phyloP scores from a whole-genome alignment of 2,113 vertebrate genomes.

The Carassius gibelio region DNA sequence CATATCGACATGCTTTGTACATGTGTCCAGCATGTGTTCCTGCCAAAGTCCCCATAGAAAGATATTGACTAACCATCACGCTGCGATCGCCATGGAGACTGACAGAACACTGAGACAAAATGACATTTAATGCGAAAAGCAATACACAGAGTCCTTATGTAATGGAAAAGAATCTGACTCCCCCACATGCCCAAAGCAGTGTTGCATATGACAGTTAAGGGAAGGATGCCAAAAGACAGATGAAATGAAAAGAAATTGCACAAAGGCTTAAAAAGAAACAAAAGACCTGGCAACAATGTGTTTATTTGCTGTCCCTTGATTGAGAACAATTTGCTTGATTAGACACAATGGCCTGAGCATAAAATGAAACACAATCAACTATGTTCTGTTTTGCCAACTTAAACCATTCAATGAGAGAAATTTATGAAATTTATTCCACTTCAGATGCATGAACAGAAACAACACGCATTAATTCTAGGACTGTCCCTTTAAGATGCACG shows the following conservation, averaged over 20 bases:
- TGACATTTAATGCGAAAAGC: constrained; percentile 40
- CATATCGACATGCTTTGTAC: neutral
- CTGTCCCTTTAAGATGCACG: constrained; percentile 66
- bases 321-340: constrained; percentile 44
- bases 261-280: constrained; percentile 15
- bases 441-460: neutral
- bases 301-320: constrained; percentile 14
- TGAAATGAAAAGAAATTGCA: constrained; percentile 1
- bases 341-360: constrained; percentile 1
- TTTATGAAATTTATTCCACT: neutral
- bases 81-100: constrained; percentile 47
- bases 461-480: constrained; percentile 46
- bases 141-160: constrained; percentile 23
- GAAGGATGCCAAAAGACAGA: constrained; percentile 16
- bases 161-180: constrained; percentile 8
- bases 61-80: constrained; percentile 45
- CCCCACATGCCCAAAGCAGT: constrained; percentile 4
- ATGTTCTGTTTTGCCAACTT: neutral
- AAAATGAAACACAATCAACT: constrained; percentile 20
- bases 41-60: constrained; percentile 36
- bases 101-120: constrained; percentile 37
- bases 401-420: neutral
- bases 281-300: neutral
- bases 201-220: constrained; percentile 29
- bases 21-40: constrained; percentile 3